Base-by-base conservation (phyloP, 2,797 vertebrate species). In the Rhodeus uyekii region DNA sequence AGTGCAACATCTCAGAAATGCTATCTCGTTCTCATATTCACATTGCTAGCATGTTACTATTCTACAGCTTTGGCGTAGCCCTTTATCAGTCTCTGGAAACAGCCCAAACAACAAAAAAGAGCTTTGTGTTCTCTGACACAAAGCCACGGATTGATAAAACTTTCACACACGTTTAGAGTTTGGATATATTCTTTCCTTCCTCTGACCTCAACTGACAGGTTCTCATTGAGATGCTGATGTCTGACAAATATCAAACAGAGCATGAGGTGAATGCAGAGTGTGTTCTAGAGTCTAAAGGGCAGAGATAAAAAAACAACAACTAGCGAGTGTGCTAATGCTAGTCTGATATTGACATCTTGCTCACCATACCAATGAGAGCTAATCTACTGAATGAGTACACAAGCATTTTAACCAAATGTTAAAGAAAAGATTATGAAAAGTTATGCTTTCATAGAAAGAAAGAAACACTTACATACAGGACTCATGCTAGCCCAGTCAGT, bases 141-240 rank as follows among this genome's bases (percentile, higher is more conserved):
- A 48, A 65, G 29, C 19, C 24, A 39, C 14, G n/a, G 48, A 63
- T 76, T 85, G 79, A 86, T 86, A 80, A 82, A 84, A 82, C 76
- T 84, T 86, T 81, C 65, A 14, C 65, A 83, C 87, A 88, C 84
- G 83, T 85, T 76, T 67, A 53, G 42, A 76, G 75, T 85, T 86
- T 60, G 72, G 81, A 84, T 88, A 86, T 82, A 85, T 85, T 82
- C 81, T 68, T 85, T 82, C 63, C 67, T 87, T 80, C 34, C 42
- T 72, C 76, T 82, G 84, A 86, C 80, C 82, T 85, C 50, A 75
- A 82, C 82, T 87, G 82, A 87, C 86, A 86, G 85, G 76, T 85
- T 87, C 83, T 88, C 80, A 88, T 84, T 84, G 86, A 85, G 84
- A 87, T 86, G 84, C 84, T 87, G 87, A 87, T 87, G 85, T 84